These are phyloP conservation scores for Pseudopodoces humilis DNA, from an alignment of 2,113 vertebrate species.

Conservation along the genomic window DNA sequence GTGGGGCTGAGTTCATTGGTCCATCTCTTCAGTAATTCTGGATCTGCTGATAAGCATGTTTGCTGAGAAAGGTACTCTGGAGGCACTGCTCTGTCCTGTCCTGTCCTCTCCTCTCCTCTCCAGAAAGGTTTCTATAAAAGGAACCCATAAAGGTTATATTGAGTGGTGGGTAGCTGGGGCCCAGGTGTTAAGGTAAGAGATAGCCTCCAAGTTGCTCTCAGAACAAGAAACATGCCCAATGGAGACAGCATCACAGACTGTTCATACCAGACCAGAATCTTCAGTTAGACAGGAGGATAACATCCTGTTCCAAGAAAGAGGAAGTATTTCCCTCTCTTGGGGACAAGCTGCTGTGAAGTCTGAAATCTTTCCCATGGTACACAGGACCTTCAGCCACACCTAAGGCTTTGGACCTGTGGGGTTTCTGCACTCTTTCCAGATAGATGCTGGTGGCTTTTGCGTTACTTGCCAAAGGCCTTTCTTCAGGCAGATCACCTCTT, in stretches of 20 bases:
- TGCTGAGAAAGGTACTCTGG: neutral
- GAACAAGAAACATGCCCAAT: neutral
- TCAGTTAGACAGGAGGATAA: neutral
- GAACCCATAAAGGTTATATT: neutral
- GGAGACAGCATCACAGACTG: neutral
- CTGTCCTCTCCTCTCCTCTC: constrained; percentile 13
- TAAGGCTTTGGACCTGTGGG: neutral
- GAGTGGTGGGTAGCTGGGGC: neutral
- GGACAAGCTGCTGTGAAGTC: constrained; percentile 17
- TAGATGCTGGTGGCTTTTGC: neutral
- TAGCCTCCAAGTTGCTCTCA: constrained; percentile 21
- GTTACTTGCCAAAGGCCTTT: constrained; percentile 39
- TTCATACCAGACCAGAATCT: neutral
- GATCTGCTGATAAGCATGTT: constrained; percentile 5
- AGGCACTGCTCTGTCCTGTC: constrained; percentile 6
- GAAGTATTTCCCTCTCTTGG: neutral
- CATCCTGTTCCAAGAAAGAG: constrained; percentile 18
- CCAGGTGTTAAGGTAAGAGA: neutral
- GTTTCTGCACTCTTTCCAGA: constrained; percentile 10
- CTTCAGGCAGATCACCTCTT: constrained; percentile 42
- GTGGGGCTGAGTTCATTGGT: neutral
- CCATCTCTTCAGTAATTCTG: neutral
- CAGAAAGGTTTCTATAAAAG: constrained; percentile 17
- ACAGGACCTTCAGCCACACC: neutral
- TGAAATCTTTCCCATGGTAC: neutral